Base-by-base conservation (phyloP, 1,140 invertebrate species). In the Polypedilum pembai region DNA sequence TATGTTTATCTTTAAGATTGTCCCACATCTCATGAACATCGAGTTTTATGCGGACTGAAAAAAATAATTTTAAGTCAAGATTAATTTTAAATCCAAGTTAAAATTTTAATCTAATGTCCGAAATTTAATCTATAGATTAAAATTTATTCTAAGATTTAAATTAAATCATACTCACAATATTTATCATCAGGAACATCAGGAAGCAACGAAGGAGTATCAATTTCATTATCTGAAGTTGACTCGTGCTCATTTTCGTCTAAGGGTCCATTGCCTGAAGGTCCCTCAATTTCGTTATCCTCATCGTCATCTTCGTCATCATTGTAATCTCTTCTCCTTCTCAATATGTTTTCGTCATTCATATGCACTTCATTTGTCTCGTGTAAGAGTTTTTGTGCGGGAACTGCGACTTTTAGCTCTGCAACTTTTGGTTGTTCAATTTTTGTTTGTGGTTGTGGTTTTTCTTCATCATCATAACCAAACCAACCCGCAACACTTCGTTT, bases 231-330 rank as follows among this genome's bases (percentile, higher is more conserved):
- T 12, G 10, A 15, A 17, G 45, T 56, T 15, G 10, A 56, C 8
- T 12, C 10, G n/a, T 12, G 45, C 45, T 56, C 45, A 56, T 56
- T 56, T 56, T 15, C 45, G 10, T 56, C 45, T 56, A 17, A 17
- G n/a, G 10, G 1, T 1, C n/a, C 45, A 17, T 15, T 56, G 3
- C 45, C 45, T 3, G n/a, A 56, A 56, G 10, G 10, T 8, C 10
- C 10, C n/a, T 17, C 45, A 69, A 18, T 18, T 18, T 69, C 5
- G 8, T 69, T 18, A 18, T 18, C 65, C 3, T 18, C 18, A n/a
- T 69, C 65, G 8, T 69, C 17, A 18, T 69, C 65, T 20, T 69
- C 65, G 20, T 69, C 65, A 69, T 69, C 65, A 21, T 69, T 18
- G 15, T 69, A 8, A 18, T 18, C 8, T 69, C 65, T 0, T 69